These are phyloP conservation scores for Hyperopisus bebe DNA, from an alignment of 2,113 vertebrate species.

Conservation along the genomic window DNA sequence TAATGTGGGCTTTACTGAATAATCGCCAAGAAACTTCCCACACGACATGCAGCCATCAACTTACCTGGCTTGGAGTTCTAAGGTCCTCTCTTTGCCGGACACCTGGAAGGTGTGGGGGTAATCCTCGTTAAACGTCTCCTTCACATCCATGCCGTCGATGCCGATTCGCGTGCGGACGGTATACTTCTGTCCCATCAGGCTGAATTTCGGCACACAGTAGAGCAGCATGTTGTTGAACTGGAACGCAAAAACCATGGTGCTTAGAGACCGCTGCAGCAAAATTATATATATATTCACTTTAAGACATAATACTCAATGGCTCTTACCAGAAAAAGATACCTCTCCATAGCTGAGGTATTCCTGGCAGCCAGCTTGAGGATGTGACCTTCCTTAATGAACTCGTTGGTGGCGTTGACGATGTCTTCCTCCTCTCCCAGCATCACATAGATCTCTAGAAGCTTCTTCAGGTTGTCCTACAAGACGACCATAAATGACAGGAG, in stretches of 20 bases:
- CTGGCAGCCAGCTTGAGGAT: slow-evolving; percentile 87
- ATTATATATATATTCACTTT: not conserved
- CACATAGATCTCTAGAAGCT: slow-evolving; percentile 82
- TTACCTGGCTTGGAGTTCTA: slow-evolving; percentile 87
- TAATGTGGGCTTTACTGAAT: not conserved
- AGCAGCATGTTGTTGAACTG: slow-evolving; percentile 95
- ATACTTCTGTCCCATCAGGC: slow-evolving; percentile 80
- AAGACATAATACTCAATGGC: not conserved
- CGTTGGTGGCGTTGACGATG: slow-evolving; percentile 84
- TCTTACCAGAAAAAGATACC: slow-evolving; percentile 83
- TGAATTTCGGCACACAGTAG: slow-evolving; percentile 89
- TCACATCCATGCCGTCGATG: slow-evolving; percentile 83
- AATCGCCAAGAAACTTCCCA: not conserved
- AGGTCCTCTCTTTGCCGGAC: slow-evolving; percentile 81
- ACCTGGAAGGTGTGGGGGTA: slow-evolving; percentile 86
- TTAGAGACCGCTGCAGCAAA: too few species aligned
- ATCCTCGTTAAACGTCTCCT: slow-evolving; percentile 79
- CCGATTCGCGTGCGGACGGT: slow-evolving; percentile 79
- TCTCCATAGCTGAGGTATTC: slow-evolving; percentile 83
- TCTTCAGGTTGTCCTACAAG: slow-evolving; percentile 78
- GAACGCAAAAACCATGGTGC: not conserved
- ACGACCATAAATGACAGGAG: not conserved
- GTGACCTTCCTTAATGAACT: slow-evolving; percentile 84
- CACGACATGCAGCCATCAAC: not conserved
- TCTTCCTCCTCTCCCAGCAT: slow-evolving; percentile 91